Evolutionary conservation across 2,888 invertebrate species (phyloP).

Genomic region (Trissolcus japonicus): DNA sequence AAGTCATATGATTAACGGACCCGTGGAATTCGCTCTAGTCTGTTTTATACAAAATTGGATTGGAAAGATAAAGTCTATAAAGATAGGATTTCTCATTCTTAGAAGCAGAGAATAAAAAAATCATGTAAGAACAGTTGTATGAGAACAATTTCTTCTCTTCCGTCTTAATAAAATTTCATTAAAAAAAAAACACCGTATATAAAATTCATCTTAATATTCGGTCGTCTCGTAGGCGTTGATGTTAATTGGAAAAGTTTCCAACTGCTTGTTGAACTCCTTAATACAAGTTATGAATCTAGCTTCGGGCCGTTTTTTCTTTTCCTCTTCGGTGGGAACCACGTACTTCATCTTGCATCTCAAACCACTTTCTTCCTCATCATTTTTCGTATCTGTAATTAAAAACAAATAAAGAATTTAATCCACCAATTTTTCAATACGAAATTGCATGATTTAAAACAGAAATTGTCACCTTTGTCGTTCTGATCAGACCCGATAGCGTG

Average conservation of each 20-base stretch:
- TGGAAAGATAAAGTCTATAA: slow-evolving; percentile 70
- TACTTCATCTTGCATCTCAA: slow-evolving; percentile 3
- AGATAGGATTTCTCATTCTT: slow-evolving; percentile 69
- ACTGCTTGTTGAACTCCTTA: slow-evolving; percentile 3
- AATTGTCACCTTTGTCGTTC: slow-evolving; percentile 11
- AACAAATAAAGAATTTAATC: background rate
- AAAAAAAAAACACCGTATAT: too few relatives aligned
- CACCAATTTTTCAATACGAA: background rate
- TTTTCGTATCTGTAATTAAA: background rate
- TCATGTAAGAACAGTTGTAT: too few relatives aligned
- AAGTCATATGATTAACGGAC: slow-evolving; percentile 68
- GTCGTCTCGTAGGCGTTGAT: slow-evolving; percentile 11
- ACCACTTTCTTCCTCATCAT: background rate
- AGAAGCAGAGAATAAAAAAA: slow-evolving; percentile 65
- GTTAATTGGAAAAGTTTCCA: slow-evolving; percentile 15
- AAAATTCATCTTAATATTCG: too few relatives aligned
- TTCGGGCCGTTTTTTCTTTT: slow-evolving; percentile 4
- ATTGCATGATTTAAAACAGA: background rate
- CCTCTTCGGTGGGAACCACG: slow-evolving; percentile 1
- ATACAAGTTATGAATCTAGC: slow-evolving; percentile 4
- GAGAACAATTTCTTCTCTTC: too few relatives aligned
- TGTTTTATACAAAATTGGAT: slow-evolving; percentile 68
- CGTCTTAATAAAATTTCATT: too few relatives aligned
- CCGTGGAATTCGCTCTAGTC: slow-evolving; percentile 71
- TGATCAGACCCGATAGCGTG: slow-evolving; percentile 66